Evolutionary conservation across 2,888 invertebrate genomes (phyloP).

Genomic region (Drosophila rellima): DNA sequence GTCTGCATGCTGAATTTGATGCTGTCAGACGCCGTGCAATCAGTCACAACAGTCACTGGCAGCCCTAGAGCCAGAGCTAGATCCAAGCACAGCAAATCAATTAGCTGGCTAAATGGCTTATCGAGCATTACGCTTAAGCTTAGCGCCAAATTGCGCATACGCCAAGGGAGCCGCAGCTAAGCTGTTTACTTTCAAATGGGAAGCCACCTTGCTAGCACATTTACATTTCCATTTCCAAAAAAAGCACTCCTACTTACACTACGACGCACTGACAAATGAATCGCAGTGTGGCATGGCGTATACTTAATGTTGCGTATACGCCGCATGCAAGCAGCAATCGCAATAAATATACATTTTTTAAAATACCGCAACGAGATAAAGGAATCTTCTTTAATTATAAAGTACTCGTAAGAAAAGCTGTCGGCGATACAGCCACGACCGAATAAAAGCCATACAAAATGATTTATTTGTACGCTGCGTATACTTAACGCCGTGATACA

Average conservation of each 20-base stretch:
- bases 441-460: constrained; percentile 38
- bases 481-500: constrained; percentile 34
- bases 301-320: constrained; percentile 21
- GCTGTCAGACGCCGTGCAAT: constrained; percentile 57
- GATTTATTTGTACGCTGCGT: constrained; percentile 55
- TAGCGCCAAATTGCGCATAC: constrained; percentile 29
- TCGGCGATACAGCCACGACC: constrained; percentile 2
- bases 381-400: constrained; percentile 47
- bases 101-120: constrained; percentile 59
- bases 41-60: constrained; percentile 47
- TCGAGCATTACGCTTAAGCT: constrained; percentile 41
- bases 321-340: constrained; percentile 21
- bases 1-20: constrained; percentile 30
- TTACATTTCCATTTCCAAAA: constrained; percentile 22
- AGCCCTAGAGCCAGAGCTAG: constrained; percentile 7
- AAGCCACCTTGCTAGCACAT: constrained; percentile 9
- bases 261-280: constrained; percentile 48
- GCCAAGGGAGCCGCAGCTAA: constrained; percentile 22
- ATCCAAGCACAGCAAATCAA: constrained; percentile 54
- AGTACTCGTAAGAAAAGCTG: constrained; percentile 11
- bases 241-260: constrained; percentile 19
- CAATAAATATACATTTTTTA: constrained; percentile 40
- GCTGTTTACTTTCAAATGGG: constrained; percentile 7
- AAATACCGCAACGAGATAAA: constrained; percentile 37
- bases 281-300: constrained; percentile 15